A percentile compares a stretch with the other conserved stretches of the same genome.
These are phyloP conservation scores for Carollia perspicillata DNA, from an alignment of 2,113 vertebrate species.

Conservation along the genomic window DNA sequence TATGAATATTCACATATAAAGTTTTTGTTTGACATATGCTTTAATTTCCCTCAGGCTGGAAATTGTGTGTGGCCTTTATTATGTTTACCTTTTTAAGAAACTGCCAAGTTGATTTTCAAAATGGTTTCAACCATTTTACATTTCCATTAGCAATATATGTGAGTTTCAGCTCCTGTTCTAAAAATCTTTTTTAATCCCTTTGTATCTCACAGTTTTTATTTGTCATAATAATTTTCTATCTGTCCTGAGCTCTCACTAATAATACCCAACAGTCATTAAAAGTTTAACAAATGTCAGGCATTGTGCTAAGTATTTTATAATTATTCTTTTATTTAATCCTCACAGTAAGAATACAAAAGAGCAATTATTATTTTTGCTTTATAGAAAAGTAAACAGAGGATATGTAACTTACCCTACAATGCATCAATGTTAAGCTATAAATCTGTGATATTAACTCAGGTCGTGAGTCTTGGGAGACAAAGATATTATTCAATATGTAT, in stretches of 20 bases:
- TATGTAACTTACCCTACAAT: background rate
- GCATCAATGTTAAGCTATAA: background rate
- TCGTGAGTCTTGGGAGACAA: background rate
- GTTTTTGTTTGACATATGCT: background rate
- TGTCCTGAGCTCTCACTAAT: background rate
- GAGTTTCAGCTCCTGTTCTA: background rate
- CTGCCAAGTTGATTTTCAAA: background rate
- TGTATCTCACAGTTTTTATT: conserved; percentile 13
- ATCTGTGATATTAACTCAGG: background rate
- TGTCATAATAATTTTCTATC: background rate
- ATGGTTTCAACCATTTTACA: background rate
- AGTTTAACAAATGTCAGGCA: background rate
- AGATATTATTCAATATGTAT: background rate
- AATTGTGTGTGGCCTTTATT: background rate
- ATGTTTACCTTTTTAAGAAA: background rate
- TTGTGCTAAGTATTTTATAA: background rate
- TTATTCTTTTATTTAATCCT: background rate
- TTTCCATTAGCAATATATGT: background rate
- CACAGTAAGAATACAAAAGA: background rate
- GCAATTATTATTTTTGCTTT: background rate
- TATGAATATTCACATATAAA: background rate
- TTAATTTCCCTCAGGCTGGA: background rate
- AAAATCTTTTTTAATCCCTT: background rate
- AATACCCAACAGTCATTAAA: background rate
- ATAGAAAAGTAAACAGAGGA: background rate